Evolutionary conservation across 1,140 invertebrate genomes (phyloP), one percentile per base, ranked within the genome.

Genomic region (Limonius californicus): DNA sequence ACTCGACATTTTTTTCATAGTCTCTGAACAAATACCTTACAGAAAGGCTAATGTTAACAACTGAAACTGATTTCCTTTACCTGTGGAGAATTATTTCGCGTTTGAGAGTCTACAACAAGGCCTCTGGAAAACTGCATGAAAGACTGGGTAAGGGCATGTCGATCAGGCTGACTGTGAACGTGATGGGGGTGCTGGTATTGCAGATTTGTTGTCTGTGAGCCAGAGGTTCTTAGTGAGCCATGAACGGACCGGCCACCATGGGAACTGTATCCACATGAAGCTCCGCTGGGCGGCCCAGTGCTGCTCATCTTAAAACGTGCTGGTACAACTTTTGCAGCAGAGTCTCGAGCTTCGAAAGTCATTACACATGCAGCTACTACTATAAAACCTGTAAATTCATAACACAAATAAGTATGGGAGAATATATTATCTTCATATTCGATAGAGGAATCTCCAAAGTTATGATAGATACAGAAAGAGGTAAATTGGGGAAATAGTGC

Each of bases 331-430:
- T 94, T 94, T 0, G 90, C 91, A 0, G 91, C 90, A 42, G 88
- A 92, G 74, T 94, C 91, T 0, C 91, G 81, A 0, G 91, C 91
- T 73, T 95, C 92, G 70, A 95, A 95, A 0, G 92, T 95, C 91
- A 95, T 93, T n/a, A 96, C 93, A 68, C 92, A 95, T 0, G 92
- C 91, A 4, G 93, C 92, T 0, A 95, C 92, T 2, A 96, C 91
- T 58, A 95, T 93, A 72, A 96, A 94, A 14, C 91, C 90, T 92
- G n/a, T n/a, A n/a, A n/a, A n/a, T n/a, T n/a, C n/a, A n/a, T n/a
- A n/a, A n/a, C n/a, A n/a, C n/a, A n/a, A n/a, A n/a, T n/a, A n/a
- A n/a, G n/a, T n/a, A n/a, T n/a, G n/a, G n/a, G n/a, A n/a, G n/a
- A n/a, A n/a, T n/a, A n/a, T n/a, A n/a, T n/a, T n/a, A n/a, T n/a